These are phyloP conservation scores for Anguilla pacifica DNA, from an alignment of 2,797 vertebrate species.

Conservation along the genomic window DNA sequence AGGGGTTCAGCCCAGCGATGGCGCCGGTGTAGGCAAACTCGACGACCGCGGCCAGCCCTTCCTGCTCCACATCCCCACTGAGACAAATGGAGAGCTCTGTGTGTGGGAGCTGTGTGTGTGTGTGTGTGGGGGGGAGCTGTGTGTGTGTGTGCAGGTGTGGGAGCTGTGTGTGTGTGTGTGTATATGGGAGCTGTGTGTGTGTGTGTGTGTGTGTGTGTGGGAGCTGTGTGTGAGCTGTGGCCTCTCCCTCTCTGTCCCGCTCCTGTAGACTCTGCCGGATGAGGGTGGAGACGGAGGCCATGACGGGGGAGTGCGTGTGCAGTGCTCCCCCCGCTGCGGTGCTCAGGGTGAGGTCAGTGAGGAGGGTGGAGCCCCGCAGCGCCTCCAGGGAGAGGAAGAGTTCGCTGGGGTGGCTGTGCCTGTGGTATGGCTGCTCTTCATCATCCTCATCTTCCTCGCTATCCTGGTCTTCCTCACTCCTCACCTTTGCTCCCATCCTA, in stretches of 20 bases:
- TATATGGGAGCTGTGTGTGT: no score
- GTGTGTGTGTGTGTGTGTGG: no score
- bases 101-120: neutral
- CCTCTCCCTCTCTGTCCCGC: neutral
- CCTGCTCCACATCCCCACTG: constrained; percentile 52
- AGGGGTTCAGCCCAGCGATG: constrained; percentile 46
- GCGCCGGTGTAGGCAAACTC: constrained; percentile 74
- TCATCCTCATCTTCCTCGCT: constrained; percentile 23
- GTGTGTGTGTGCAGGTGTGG: constrained; percentile 15
- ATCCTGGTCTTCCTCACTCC: constrained; percentile 14
- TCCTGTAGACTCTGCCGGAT: constrained; percentile 46
- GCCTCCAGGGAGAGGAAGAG: constrained; percentile 58
- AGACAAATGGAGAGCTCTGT: constrained; percentile 49
- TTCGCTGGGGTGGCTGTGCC: constrained; percentile 48
- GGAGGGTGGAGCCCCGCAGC: constrained; percentile 54
- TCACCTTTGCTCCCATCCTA: constrained; percentile 58
- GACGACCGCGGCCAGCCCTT: constrained; percentile 64
- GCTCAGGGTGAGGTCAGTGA: constrained; percentile 68
- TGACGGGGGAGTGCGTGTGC: constrained; percentile 59
- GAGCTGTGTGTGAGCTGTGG: constrained; percentile 43
- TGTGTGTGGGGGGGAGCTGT: no score
- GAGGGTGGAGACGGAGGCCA: constrained; percentile 68
- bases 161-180: constrained; percentile 16
- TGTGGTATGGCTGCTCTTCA: constrained; percentile 35
- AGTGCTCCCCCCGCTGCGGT: constrained; percentile 50